A percentile compares a stretch with the other conserved stretches of the same genome.
phyloP scores from a whole-genome alignment of 2,888 invertebrate genomes.

The Camponotus fellah region DNA sequence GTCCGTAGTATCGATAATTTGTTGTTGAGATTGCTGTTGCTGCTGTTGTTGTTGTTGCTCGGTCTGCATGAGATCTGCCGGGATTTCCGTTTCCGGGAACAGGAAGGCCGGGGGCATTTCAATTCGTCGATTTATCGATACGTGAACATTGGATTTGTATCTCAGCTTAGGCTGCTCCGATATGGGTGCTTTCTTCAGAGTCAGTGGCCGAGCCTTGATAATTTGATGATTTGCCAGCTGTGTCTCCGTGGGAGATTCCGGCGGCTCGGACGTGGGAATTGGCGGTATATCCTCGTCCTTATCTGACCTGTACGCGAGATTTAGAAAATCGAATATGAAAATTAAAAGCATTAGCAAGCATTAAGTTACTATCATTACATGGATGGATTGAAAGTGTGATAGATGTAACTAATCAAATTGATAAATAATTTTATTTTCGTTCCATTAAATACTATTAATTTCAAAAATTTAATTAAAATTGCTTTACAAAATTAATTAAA shows the following conservation, averaged over 20 bases:
- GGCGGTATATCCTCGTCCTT: conserved; percentile 84
- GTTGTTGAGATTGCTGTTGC: conserved; percentile 80
- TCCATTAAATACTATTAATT: neutral
- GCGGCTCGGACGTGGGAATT: conserved; percentile 84
- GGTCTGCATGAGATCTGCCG: conserved; percentile 87
- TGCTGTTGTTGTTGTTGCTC: conserved; percentile 81
- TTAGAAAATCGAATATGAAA: neutral
- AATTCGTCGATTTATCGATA: conserved; percentile 91
- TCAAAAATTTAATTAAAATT: neutral
- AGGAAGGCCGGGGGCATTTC: conserved; percentile 94
- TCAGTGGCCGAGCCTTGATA: conserved; percentile 94
- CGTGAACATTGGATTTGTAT: conserved; percentile 89
- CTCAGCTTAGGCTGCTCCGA: conserved; percentile 93
- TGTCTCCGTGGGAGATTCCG: conserved; percentile 83
- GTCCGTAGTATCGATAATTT: conserved; percentile 78
- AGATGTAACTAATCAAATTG: neutral
- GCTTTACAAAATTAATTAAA: too few species aligned
- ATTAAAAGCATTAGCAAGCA: neutral
- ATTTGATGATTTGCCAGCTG: conserved; percentile 80
- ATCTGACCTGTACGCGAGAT: conserved; percentile 75
- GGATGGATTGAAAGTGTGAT: neutral
- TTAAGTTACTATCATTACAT: neutral
- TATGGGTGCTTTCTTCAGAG: conserved; percentile 93
- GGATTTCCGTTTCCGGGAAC: conserved; percentile 92
- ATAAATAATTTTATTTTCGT: conserved; percentile 6